phyloP scores from a whole-genome alignment of 2,888 invertebrate genomes.

The Drosophila anomalata region DNA sequence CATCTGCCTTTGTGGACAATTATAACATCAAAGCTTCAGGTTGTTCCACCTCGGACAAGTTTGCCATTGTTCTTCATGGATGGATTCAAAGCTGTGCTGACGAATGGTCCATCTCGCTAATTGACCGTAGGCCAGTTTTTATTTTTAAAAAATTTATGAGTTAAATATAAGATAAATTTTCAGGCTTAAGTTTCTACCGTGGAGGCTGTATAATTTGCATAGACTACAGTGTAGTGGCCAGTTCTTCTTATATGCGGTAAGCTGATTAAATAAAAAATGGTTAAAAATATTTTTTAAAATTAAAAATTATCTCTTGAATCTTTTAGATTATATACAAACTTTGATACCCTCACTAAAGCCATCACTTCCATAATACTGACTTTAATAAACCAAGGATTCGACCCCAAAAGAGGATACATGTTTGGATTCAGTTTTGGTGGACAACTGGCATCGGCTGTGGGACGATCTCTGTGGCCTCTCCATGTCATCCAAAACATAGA shows the following conservation, averaged over 20 bases:
- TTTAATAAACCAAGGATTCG: slow-evolving; percentile 74
- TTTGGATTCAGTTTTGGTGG: slow-evolving; percentile 84
- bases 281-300: too few species aligned
- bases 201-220: slow-evolving; percentile 82
- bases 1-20: slow-evolving; percentile 34
- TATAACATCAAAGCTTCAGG: slow-evolving; percentile 53
- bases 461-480: slow-evolving; percentile 65
- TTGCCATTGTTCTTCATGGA: slow-evolving; percentile 82
- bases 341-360: slow-evolving; percentile 67
- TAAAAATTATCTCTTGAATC: too few species aligned
- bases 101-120: slow-evolving; percentile 77
- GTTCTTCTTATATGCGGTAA: slow-evolving; percentile 77
- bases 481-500: slow-evolving; percentile 79
- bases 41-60: slow-evolving; percentile 75
- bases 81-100: slow-evolving; percentile 81
- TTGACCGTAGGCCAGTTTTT: slow-evolving; percentile 70
- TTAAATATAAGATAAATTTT: slow-evolving; percentile 13
- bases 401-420: slow-evolving; percentile 73
- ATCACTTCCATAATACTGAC: slow-evolving; percentile 68
- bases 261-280: neutral
- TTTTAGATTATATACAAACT: slow-evolving; percentile 70
- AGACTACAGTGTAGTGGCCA: slow-evolving; percentile 79
- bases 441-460: slow-evolving; percentile 80
- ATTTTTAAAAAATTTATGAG: neutral
- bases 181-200: slow-evolving; percentile 79